Base-by-base conservation (phyloP, 2,113 vertebrate species). In the Telmatochromis sp. region DNA sequence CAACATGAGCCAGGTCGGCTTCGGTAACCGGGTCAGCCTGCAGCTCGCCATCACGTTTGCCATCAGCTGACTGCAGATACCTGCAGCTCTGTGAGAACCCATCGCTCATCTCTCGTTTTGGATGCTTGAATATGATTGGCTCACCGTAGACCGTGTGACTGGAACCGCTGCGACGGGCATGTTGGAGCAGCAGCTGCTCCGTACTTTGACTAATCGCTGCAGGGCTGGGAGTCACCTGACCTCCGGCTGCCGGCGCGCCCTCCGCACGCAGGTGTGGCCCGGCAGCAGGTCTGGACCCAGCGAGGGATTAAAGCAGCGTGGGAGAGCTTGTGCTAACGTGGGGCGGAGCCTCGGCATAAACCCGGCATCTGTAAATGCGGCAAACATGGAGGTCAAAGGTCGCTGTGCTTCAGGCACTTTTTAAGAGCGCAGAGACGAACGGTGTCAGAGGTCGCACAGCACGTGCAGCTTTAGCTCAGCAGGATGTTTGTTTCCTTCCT, bases 211-310 rank as follows among this genome's bases (percentile, higher is more conserved):
- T 12, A 19, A 17, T 49, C 26, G 42, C 70, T 31, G 26, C 70
- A 31, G 70, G 70, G 70, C 42, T 49, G 70, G 42, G 70, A 78
- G 70, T 78, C 42, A 49, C 70, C 70, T 49, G 70, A 78, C 42
- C 42, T 19, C 21, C 4, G 2, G 21, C 68, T 73, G 37, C 21
- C 2, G 21, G 13, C 40, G 40, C 40, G 1, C 40, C 21, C 21
- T 45, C 26, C 2, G 2, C 42, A 31, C 4, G 6, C 45, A 78
- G 45, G 70, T 0, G 15, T 49, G 70, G 42, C 23, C 15, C 4
- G 1, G 26, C 70, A n/a, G 70, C 70, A 78, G 42, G 70, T 31
- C 70, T 49, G 70, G 45, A 4, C 70, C 45, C 26, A 49, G 70
- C 7, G 26, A 78, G 70, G 6, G 28, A 31, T 31, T 31, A 31